Evolutionary conservation across 1,140 invertebrate species (phyloP).

Genomic region (Cydia amplana): DNA sequence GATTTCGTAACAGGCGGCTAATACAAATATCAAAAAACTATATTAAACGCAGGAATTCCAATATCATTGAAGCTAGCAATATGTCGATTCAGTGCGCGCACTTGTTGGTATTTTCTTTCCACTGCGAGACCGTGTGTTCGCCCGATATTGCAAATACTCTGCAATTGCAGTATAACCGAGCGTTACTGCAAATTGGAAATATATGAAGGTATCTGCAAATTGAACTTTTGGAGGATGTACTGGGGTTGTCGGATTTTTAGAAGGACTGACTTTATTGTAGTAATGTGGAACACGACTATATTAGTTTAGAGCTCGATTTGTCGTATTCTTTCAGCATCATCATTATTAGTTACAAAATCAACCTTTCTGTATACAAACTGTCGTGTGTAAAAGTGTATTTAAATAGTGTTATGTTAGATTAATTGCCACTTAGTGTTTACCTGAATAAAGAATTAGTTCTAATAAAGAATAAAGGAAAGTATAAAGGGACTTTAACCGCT

Average conservation of each 20-base stretch:
- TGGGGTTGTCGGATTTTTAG: background rate
- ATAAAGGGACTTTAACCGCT: too few relatives aligned
- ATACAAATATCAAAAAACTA: conserved; percentile 36
- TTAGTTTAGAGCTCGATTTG: too few relatives aligned
- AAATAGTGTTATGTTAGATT: too few relatives aligned
- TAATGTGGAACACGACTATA: background rate
- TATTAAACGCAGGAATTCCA: conserved; percentile 57
- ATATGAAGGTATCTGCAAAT: conserved; percentile 24
- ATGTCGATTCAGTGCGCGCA: conserved; percentile 58
- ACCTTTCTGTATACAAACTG: too few relatives aligned
- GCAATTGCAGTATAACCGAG: conserved; percentile 39
- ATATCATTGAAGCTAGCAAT: conserved; percentile 62
- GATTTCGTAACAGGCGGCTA: background rate
- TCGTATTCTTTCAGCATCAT: too few relatives aligned
- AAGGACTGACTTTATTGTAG: conserved; percentile 4
- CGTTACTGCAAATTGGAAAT: conserved; percentile 31
- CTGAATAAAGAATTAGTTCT: too few relatives aligned
- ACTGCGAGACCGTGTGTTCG: conserved; percentile 52
- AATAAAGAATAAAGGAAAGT: too few relatives aligned
- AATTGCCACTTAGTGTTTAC: too few relatives aligned
- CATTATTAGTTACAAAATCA: too few relatives aligned
- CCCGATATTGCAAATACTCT: conserved; percentile 65
- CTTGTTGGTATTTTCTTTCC: conserved; percentile 61
- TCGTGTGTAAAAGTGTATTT: too few relatives aligned
- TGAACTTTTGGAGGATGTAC: background rate